phyloP scores from a whole-genome alignment of 1,140 invertebrate genomes.

The Drosophila bocqueti region DNA sequence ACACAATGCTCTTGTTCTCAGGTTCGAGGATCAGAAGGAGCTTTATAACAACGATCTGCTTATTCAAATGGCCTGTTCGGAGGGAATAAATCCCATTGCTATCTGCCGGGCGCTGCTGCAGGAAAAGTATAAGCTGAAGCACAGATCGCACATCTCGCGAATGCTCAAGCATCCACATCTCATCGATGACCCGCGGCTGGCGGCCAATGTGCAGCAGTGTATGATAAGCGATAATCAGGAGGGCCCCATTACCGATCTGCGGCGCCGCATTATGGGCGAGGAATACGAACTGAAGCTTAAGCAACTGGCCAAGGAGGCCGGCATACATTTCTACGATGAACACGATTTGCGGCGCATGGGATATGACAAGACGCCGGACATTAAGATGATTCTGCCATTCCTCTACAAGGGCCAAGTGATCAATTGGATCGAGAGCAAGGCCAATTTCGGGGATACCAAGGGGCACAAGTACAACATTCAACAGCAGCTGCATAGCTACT shows the following conservation, averaged over 20 bases:
- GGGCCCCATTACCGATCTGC: conserved; percentile 89
- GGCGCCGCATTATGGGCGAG: conserved; percentile 90
- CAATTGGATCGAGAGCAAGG: conserved; percentile 99
- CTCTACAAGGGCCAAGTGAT: conserved; percentile 94
- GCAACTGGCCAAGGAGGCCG: conserved; percentile 86
- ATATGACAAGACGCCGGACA: conserved; percentile 98
- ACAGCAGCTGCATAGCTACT: conserved; percentile 95
- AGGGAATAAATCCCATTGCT: conserved; percentile 87
- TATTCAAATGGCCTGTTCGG: conserved; percentile 86
- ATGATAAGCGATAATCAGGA: conserved; percentile 89
- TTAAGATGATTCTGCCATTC: conserved; percentile 95
- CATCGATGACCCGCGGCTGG: conserved; percentile 88
- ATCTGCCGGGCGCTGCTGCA: conserved; percentile 89
- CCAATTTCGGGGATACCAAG: conserved; percentile 94
- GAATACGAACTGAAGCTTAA: conserved; percentile 91
- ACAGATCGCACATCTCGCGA: conserved; percentile 85
- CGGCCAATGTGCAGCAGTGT: conserved; percentile 88
- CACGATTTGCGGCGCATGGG: conserved; percentile 91
- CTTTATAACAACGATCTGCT: conserved; percentile 85
- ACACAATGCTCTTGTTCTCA: conserved; percentile 8
- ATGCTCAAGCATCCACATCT: conserved; percentile 89
- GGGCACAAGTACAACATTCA: conserved; percentile 94
- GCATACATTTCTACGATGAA: conserved; percentile 92
- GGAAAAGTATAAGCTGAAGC: conserved; percentile 85
- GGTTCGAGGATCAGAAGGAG: conserved; percentile 70